Conservation (phyloP, 1,140 invertebrate genomes). For the Hyles euphorbiae region DNA sequence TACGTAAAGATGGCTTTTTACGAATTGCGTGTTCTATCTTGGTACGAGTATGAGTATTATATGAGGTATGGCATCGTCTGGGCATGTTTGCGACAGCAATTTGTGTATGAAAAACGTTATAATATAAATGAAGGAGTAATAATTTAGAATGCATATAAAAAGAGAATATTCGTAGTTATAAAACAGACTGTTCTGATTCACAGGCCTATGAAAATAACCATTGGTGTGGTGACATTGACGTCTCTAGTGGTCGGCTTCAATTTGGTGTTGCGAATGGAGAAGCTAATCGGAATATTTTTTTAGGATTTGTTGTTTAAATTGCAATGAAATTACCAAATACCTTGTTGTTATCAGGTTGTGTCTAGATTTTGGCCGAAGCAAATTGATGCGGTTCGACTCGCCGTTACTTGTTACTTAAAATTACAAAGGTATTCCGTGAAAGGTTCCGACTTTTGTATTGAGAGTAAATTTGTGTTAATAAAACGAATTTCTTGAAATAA, state of each 20-base stretch:
- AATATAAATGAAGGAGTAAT: too few species aligned
- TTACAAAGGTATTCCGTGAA: too few species aligned
- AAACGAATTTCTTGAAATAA: too few species aligned
- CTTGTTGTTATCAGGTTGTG: conserved; percentile 3
- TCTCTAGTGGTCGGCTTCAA: conserved; percentile 48
- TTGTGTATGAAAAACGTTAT: too few species aligned
- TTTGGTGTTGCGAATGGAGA: conserved; percentile 38
- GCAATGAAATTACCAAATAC: conserved; percentile 1
- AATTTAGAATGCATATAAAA: too few species aligned
- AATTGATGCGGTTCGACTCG: conserved; percentile 2
- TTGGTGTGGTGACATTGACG: conserved; percentile 51
- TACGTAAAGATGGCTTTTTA: too few species aligned
- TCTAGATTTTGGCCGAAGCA: conserved; percentile 1
- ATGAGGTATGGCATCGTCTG: too few species aligned
- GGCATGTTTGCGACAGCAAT: too few species aligned
- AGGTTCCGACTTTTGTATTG: too few species aligned
- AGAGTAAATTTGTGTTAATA: too few species aligned
- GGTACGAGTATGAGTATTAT: too few species aligned
- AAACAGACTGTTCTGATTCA: conserved; percentile 16
- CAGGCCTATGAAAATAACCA: conserved; percentile 61
- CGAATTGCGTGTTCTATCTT: too few species aligned
- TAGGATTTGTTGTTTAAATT: conserved; percentile 4
- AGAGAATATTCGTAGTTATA: background rate
- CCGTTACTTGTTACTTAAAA: conserved; percentile 3
- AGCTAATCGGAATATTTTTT: conserved; percentile 21